phyloP scores from a whole-genome alignment of 2,113 vertebrate genomes.

The Cynopterus brachyotis region DNA sequence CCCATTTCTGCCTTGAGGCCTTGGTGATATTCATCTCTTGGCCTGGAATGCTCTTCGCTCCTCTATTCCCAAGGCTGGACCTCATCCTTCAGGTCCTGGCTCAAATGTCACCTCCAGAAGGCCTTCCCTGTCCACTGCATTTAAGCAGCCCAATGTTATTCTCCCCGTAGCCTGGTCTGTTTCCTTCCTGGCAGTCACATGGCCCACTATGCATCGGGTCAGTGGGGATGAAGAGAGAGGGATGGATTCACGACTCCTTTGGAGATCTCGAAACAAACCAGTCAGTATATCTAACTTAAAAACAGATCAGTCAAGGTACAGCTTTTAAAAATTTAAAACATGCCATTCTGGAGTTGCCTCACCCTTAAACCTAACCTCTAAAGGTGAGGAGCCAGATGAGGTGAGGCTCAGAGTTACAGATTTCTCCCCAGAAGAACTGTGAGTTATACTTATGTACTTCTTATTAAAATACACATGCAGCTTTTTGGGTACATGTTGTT shows the following conservation, averaged over 20 bases:
- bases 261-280: background rate
- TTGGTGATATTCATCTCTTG: background rate
- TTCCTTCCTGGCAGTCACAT: background rate
- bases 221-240: background rate
- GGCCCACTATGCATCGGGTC: background rate
- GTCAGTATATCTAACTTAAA: background rate
- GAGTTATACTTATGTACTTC: background rate
- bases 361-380: background rate
- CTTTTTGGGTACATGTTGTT: background rate
- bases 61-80: background rate
- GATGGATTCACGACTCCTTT: background rate
- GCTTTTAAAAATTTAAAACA: background rate
- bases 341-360: background rate
- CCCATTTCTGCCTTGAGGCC: background rate
- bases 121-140: background rate
- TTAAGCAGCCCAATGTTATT: background rate
- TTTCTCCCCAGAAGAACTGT: background rate
- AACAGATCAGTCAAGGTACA: background rate
- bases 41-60: background rate
- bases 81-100: background rate
- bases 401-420: background rate
- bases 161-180: background rate
- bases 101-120: background rate
- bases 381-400: background rate
- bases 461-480: background rate